Conservation (phyloP, 1,140 invertebrate genomes). For the Procambarus virginalis region DNA sequence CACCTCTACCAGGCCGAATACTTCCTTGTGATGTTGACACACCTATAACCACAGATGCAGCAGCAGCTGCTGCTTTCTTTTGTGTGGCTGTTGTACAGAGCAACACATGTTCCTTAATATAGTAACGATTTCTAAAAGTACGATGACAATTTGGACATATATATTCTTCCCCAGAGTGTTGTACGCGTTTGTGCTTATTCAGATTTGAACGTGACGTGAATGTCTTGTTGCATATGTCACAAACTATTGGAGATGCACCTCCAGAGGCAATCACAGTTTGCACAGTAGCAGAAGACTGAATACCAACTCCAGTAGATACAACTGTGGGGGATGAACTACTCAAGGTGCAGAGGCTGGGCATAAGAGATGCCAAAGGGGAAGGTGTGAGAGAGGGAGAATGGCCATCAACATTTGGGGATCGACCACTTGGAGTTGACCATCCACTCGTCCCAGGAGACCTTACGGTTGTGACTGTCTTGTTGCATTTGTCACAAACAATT, state of each 20-base stretch:
- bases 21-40: slow-evolving; percentile 25
- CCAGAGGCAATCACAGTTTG: background rate
- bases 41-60: slow-evolving; percentile 38
- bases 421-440: slow-evolving; percentile 39
- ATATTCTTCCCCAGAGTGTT: slow-evolving; percentile 70
- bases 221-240: slow-evolving; percentile 69
- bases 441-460: slow-evolving; percentile 50
- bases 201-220: slow-evolving; percentile 69
- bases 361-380: slow-evolving; percentile 37
- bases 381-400: slow-evolving; percentile 51
- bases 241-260: slow-evolving; percentile 42
- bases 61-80: slow-evolving; percentile 53
- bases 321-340: slow-evolving; percentile 13
- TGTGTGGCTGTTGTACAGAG: slow-evolving; percentile 64
- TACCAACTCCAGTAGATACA: background rate
- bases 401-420: slow-evolving; percentile 40
- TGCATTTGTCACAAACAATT: slow-evolving; percentile 68
- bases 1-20: background rate
- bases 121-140: slow-evolving; percentile 68
- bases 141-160: slow-evolving; percentile 63
- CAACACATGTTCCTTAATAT: slow-evolving; percentile 68
- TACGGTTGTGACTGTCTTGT: slow-evolving; percentile 47
- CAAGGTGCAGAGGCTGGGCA: slow-evolving; percentile 9
- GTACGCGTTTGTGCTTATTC: slow-evolving; percentile 70
- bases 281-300: slow-evolving; percentile 3